Evolutionary conservation across 2,113 vertebrate genomes (phyloP), one percentile per base, ranked within the genome.

Genomic region (Delphinus delphis): DNA sequence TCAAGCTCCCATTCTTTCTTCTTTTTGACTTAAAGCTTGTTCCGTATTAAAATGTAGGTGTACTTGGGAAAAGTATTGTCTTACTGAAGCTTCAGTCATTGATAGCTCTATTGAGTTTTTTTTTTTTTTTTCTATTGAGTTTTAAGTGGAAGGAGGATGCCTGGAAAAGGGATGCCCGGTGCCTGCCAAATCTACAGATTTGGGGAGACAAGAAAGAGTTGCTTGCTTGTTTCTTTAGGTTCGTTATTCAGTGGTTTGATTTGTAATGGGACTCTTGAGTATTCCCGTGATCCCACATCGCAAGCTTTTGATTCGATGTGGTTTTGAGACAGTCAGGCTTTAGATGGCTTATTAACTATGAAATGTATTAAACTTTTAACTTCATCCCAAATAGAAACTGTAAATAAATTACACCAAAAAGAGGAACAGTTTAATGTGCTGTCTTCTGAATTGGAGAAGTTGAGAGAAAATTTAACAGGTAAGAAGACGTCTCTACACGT

Each of bases 381-480:
- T 98, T 97, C 70, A 97, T 98, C 70, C 68, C 82, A 84, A 97
- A 77, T 98, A 99, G 99, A 99, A 98, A 99, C 99, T 53, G 93
- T 99, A 38, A 99, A 99, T 94, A 99, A 99, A 47, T 98, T 99
- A 93, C 98, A 93, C 76, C 98, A 99, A 97, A 99, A 99, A 97
- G 99, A 99, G 60, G 99, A 99, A 95, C 98, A 99, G 93, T 99
- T 99, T 98, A 98, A 98, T 44, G 98, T 98, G 14, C 97, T 99
- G 83, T 98, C 98, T 85, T 98, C 98, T 71, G 99, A 99, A 97
- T 96, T 99, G 55, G 99, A 99, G 88, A 98, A 99, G 95, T 96
- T 99, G 76, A 99, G 98, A 98, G 99, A 98, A 83, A 98, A 97
- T 68, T 93, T 99, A 97, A 94, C 98, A 94, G 98, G 99, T 99